These are phyloP conservation scores for Phenganax subtilis DNA, from an alignment of 92 coral and sea anemone species.

Conservation along the genomic window DNA sequence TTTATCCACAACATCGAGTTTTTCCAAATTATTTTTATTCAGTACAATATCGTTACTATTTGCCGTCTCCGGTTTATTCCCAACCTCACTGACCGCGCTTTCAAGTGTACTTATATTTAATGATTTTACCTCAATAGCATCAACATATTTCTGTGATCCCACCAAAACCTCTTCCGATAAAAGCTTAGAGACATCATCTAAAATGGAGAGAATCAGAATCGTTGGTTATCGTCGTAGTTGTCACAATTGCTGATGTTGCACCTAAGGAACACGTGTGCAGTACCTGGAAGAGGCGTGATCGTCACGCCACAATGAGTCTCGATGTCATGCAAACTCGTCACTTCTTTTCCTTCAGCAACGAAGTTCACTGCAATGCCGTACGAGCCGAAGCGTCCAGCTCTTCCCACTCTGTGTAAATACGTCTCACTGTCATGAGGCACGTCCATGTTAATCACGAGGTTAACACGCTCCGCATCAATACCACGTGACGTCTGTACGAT, in stretches of 20 bases:
- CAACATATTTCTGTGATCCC: background rate
- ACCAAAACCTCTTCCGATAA: conserved; percentile 1
- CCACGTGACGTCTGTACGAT: conserved; percentile 80
- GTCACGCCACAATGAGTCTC: conserved; percentile 60
- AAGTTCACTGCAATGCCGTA: conserved; percentile 82
- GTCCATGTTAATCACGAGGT: conserved; percentile 94
- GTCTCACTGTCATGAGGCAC: conserved; percentile 88
- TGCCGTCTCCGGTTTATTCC: background rate
- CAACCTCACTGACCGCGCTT: background rate
- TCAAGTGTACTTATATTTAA: background rate
- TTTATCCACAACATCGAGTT: background rate
- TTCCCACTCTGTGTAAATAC: conserved; percentile 86
- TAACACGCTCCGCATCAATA: conserved; percentile 91
- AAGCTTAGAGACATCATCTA: conserved; percentile 10
- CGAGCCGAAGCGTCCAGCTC: conserved; percentile 99
- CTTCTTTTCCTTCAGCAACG: conserved; percentile 83
- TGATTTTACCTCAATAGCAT: background rate
- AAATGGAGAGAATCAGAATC: background rate
- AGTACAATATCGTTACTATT: background rate
- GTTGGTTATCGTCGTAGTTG: background rate
- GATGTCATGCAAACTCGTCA: conserved; percentile 55
- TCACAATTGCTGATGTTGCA: background rate
- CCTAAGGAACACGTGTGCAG: background rate
- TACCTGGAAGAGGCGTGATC: conserved; percentile 78
- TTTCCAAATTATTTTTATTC: background rate